Base-by-base conservation (phyloP, 2,888 invertebrate species). In the Drosophila anomalipes region DNA sequence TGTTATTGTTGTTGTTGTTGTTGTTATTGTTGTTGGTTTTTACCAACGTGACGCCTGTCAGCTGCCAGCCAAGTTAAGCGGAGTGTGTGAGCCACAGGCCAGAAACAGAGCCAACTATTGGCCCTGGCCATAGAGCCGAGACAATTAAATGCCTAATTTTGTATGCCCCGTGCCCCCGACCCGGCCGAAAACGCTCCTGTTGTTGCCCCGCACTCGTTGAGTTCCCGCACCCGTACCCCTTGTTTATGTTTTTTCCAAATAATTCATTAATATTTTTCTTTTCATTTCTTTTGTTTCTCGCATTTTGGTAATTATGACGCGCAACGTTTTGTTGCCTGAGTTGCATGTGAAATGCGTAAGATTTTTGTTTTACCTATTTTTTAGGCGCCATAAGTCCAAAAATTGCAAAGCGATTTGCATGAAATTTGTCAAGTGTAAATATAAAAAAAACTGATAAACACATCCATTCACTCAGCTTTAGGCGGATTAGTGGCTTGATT, bases 181-280 rank as follows among this genome's bases (percentile, higher is more conserved):
- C 28, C 58, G 35, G 12, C 12, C 28, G 26, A 53, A 54, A 35
- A 54, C 54, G 30, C 39, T 41, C 63, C 49, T 51, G 33, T 52
- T 63, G 14, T 64, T 56, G 49, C 22, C 28, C 26, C 14, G 30
- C 65, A 60, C 60, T 33, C 72, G 68, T 52, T n/a, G n/a, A n/a
- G n/a, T n/a, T n/a, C 28, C 26, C 14, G 30, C 65, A 60, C 60
- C 37, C 72, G 68, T 52, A 63, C 77, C 70, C 72, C 67, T 77
- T 74, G 65, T 70, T 68, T 78, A 90, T 86, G 77, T 85, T 90
- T 26, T 92, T 92, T 92, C 93, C 92, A 89, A 91, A 91, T 92
- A 92, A 92, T 92, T 93, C 92, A 92, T 92, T 93, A 93, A 92
- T 92, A 92, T 92, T 92, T 92, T 61, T 75, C 53, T 72, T 70